Conservation (phyloP, 2,888 invertebrate genomes). For the Parnassius apollo region DNA sequence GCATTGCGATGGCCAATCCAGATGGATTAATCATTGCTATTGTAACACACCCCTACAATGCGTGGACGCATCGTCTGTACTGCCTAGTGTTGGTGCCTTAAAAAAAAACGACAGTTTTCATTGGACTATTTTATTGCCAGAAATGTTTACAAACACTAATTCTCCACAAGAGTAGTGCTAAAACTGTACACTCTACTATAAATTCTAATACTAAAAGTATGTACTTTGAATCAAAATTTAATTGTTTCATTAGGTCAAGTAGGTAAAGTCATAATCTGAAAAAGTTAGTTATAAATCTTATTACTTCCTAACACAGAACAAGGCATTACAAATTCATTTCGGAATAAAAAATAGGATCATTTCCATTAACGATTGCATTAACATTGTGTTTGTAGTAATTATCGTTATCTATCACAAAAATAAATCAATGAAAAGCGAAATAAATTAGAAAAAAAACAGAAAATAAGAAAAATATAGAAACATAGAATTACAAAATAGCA, state of each 20-base stretch:
- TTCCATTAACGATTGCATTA: slow-evolving; percentile 64
- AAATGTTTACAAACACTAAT: slow-evolving; percentile 77
- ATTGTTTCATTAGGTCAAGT: slow-evolving; percentile 46
- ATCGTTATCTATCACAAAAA: slow-evolving; percentile 67
- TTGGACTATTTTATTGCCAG: slow-evolving; percentile 81
- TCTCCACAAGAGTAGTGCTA: slow-evolving; percentile 61
- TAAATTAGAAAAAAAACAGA: slow-evolving; percentile 71
- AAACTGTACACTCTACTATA: slow-evolving; percentile 70
- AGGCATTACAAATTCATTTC: slow-evolving; percentile 47
- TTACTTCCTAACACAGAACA: slow-evolving; percentile 57
- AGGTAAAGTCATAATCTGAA: slow-evolving; percentile 42
- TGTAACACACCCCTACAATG: too few species aligned
- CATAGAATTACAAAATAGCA: slow-evolving; percentile 72
- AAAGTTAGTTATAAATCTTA: slow-evolving; percentile 67
- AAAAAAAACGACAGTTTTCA: slow-evolving; percentile 43
- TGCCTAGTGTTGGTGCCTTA: not conserved
- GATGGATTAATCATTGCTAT: too few species aligned
- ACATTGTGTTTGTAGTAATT: slow-evolving; percentile 71
- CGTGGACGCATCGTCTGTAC: too few species aligned
- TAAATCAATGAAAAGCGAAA: slow-evolving; percentile 58
- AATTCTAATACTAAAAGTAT: slow-evolving; percentile 71
- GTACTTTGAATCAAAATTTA: slow-evolving; percentile 63
- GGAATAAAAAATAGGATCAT: slow-evolving; percentile 62
- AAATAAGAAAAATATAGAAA: slow-evolving; percentile 63
- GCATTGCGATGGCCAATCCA: too few species aligned